A percentile compares a stretch with the other conserved stretches of the same genome.
phyloP scores from a whole-genome alignment of 1,140 invertebrate genomes.

The Sycophaga agraensis region DNA sequence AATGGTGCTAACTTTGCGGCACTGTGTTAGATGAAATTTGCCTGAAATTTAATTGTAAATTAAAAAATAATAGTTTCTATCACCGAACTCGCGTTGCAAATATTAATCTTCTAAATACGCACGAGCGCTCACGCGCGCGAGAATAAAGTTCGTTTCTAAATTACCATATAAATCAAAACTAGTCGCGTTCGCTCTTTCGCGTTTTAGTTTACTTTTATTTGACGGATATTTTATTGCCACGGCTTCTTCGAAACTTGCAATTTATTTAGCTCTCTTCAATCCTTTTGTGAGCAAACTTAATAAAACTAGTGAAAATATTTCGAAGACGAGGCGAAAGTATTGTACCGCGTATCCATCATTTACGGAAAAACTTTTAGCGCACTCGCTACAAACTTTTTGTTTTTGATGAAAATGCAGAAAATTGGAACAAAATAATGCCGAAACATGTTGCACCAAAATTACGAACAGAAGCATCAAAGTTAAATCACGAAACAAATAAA shows the following conservation, averaged over 20 bases:
- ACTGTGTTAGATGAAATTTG: no score
- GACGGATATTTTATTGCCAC: background rate
- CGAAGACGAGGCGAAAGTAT: background rate
- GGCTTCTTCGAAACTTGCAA: background rate
- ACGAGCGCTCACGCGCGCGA: no score
- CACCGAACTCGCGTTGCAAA: no score
- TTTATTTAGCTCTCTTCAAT: background rate
- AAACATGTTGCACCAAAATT: no score
- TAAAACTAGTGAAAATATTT: conserved; percentile 12
- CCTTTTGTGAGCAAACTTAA: background rate
- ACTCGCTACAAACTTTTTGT: background rate
- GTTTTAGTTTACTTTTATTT: background rate
- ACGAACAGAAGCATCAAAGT: no score
- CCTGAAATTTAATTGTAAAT: no score
- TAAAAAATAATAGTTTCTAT: no score
- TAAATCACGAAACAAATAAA: no score
- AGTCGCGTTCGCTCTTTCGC: background rate
- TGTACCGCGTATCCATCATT: background rate
- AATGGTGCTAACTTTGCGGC: no score
- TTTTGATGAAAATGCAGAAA: background rate
- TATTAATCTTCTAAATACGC: no score
- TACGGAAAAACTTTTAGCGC: background rate
- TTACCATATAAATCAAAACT: background rate
- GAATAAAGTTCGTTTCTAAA: no score
- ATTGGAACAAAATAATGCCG: background rate